Conservation (phyloP, 2,888 invertebrate species). For the Leptinotarsa rubiginosa region DNA sequence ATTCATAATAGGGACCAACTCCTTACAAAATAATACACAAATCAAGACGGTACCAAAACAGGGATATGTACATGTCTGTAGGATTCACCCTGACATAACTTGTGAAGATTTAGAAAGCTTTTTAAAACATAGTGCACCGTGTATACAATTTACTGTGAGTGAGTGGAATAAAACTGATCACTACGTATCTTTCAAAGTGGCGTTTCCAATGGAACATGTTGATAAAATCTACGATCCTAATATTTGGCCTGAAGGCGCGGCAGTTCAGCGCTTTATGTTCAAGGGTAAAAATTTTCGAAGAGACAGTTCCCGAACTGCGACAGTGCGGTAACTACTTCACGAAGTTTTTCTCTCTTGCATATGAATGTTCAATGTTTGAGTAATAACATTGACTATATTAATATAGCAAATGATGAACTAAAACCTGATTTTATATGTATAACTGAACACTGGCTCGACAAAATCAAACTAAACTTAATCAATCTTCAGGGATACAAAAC, state of each 20-base stretch:
- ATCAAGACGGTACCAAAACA: too few species aligned
- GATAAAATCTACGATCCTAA: background rate
- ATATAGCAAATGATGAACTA: too few species aligned
- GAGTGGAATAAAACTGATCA: constrained; percentile 10
- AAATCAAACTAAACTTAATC: background rate
- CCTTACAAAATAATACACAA: too few species aligned
- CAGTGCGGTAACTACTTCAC: background rate
- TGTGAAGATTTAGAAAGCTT: background rate
- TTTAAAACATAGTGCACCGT: too few species aligned
- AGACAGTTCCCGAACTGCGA: background rate
- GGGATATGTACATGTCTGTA: too few species aligned
- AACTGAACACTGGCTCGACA: constrained; percentile 10
- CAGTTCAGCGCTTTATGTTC: constrained; percentile 1
- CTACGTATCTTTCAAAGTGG: background rate
- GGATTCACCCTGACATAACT: too few species aligned
- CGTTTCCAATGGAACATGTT: background rate
- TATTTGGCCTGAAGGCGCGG: constrained; percentile 8
- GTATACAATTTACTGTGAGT: background rate
- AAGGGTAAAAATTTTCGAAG: constrained; percentile 1
- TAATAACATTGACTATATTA: too few species aligned
- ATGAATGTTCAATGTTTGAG: too few species aligned
- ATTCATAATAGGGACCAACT: too few species aligned
- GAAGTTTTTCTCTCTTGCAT: background rate
- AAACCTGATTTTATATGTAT: too few species aligned
- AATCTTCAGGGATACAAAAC: background rate